Percentiles rank a stretch among this genome's conserved stretches.
These are phyloP conservation scores for Neopelma chrysocephalum DNA, from an alignment of 2,797 vertebrate species.

Conservation along the genomic window DNA sequence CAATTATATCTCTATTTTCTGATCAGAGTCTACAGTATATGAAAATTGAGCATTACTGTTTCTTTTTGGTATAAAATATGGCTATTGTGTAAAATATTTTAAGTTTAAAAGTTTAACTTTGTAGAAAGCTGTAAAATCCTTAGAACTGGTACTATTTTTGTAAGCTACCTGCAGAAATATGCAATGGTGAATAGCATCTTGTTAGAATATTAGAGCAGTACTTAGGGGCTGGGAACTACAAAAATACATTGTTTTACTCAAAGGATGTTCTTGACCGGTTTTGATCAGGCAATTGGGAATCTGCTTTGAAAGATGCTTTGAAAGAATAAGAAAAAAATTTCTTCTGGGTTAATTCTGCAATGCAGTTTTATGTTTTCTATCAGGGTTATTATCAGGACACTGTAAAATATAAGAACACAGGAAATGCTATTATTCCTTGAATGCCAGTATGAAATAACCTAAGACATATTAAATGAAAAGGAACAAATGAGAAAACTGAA, in stretches of 20 bases:
- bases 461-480: neutral
- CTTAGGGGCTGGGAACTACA: neutral
- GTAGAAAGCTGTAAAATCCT: slow-evolving; percentile 32
- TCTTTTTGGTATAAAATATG: slow-evolving; percentile 71
- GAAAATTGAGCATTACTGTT: slow-evolving; percentile 75
- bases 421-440: neutral
- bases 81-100: slow-evolving; percentile 69
- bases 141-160: slow-evolving; percentile 43
- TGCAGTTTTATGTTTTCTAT: neutral
- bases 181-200: neutral
- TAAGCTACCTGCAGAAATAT: slow-evolving; percentile 4
- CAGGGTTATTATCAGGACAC: neutral
- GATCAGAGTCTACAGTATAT: slow-evolving; percentile 75
- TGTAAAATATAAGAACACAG: neutral
- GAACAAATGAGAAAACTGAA: neutral
- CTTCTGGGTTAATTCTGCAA: neutral
- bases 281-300: neutral
- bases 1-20: slow-evolving; percentile 85
- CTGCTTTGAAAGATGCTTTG: neutral
- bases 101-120: slow-evolving; percentile 75
- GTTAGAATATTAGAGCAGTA: neutral
- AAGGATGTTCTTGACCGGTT: neutral
- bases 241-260: slow-evolving; percentile 3
- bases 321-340: neutral
- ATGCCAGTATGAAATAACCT: neutral